Conservation (phyloP, 2,888 invertebrate genomes). For the Patella pellucida region DNA sequence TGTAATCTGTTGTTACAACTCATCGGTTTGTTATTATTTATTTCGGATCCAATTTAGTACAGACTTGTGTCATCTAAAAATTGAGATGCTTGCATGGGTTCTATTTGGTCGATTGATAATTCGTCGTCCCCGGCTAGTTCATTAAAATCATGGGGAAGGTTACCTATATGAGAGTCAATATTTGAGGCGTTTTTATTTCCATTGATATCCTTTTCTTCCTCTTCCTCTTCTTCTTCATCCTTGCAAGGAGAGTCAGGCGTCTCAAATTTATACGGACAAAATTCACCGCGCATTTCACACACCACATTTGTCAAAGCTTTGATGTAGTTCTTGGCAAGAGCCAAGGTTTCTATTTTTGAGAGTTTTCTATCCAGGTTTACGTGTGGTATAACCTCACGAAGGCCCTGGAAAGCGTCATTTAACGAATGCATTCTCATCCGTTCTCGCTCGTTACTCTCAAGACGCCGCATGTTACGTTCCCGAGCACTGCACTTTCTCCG, state of each 20-base stretch:
- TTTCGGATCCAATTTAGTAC: neutral
- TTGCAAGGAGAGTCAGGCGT: conserved; percentile 34
- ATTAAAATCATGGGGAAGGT: conserved; percentile 7
- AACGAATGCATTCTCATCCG: conserved; percentile 93
- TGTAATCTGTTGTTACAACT: no score
- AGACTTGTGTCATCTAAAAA: conserved; percentile 1
- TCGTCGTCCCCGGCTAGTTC: conserved; percentile 5
- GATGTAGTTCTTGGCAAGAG: conserved; percentile 90
- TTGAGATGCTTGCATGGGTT: conserved; percentile 5
- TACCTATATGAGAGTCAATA: conserved; percentile 9
- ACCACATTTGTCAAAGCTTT: conserved; percentile 90
- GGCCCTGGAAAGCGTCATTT: conserved; percentile 90
- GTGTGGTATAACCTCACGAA: conserved; percentile 88
- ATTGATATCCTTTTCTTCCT: conserved; percentile 21
- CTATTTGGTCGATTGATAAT: conserved; percentile 3
- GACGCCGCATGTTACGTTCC: conserved; percentile 86
- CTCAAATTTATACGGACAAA: conserved; percentile 77
- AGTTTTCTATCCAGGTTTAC: conserved; percentile 86
- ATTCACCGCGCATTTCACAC: conserved; percentile 83
- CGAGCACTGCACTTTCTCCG: conserved; percentile 85
- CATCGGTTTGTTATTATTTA: no score
- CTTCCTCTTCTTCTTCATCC: conserved; percentile 39
- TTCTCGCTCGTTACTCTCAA: conserved; percentile 92
- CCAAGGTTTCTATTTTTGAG: conserved; percentile 89
- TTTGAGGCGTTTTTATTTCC: conserved; percentile 8